A percentile compares a stretch with the other conserved stretches of the same genome.
These are phyloP conservation scores for Orthonevra nobilis DNA, from an alignment of 2,888 invertebrate genomes.

Conservation along the genomic window DNA sequence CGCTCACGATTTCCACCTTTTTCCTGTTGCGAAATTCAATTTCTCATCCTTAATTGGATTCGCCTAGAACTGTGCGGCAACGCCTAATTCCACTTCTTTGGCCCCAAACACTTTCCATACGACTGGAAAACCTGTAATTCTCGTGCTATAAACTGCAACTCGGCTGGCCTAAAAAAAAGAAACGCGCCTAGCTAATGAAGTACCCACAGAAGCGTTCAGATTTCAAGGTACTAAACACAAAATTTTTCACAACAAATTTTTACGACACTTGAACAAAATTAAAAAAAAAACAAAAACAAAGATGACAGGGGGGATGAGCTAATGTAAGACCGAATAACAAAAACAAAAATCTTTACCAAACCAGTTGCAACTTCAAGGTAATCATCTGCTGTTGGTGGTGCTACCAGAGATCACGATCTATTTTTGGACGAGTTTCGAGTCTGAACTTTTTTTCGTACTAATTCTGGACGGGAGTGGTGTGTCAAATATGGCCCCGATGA, in stretches of 20 bases:
- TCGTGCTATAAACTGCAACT: neutral
- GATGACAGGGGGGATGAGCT: neutral
- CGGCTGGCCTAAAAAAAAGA: slow-evolving; percentile 20
- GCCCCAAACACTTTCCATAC: slow-evolving; percentile 22
- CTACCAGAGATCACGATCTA: slow-evolving; percentile 51
- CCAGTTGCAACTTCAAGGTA: slow-evolving; percentile 55
- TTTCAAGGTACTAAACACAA: slow-evolving; percentile 9
- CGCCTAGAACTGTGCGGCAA: slow-evolving; percentile 29
- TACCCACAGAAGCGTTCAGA: slow-evolving; percentile 10
- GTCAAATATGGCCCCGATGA: slow-evolving; percentile 21
- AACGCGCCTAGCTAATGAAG: no score
- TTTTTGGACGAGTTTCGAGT: slow-evolving; percentile 51
- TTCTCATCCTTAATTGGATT: slow-evolving; percentile 57
- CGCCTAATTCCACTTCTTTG: no score
- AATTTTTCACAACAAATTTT: slow-evolving; percentile 36
- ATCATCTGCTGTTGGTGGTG: slow-evolving; percentile 27
- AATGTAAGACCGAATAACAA: neutral
- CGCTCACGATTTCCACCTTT: slow-evolving; percentile 26
- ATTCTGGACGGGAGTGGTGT: neutral
- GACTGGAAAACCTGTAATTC: slow-evolving; percentile 19
- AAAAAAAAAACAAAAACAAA: neutral
- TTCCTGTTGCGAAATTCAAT: slow-evolving; percentile 51
- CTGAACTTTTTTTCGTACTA: neutral
- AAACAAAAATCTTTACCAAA: slow-evolving; percentile 36
- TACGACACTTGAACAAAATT: slow-evolving; percentile 25